Evolutionary conservation across 2,113 vertebrate species (phyloP).

Genomic region (Sitta europaea): DNA sequence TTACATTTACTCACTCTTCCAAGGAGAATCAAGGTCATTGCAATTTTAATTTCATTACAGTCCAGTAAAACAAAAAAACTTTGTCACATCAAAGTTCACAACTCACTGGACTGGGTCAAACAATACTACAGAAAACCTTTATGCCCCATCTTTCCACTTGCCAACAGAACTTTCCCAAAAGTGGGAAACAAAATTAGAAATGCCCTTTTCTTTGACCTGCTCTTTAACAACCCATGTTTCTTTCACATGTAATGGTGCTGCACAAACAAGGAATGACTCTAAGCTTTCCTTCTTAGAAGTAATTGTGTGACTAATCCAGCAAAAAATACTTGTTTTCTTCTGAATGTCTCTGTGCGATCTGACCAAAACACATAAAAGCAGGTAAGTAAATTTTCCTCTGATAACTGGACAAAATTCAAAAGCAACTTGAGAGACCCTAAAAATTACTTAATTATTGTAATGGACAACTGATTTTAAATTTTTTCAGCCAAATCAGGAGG

Average conservation of each 20-base stretch:
- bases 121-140: background rate
- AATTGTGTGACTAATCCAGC: background rate
- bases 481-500: background rate
- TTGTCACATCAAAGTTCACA: background rate
- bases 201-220: background rate
- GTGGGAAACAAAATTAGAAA: background rate
- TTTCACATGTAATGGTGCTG: background rate
- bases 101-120: background rate
- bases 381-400: background rate
- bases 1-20: background rate
- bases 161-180: background rate
- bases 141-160: background rate
- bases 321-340: background rate
- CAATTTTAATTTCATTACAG: background rate
- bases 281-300: background rate
- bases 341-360: background rate
- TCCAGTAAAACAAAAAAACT: background rate
- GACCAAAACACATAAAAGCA: background rate
- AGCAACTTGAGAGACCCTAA: background rate
- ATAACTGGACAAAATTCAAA: background rate
- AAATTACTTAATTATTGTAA: background rate
- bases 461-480: fast-evolving
- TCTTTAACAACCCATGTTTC: background rate
- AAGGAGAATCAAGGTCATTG: background rate
- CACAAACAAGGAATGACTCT: background rate